A percentile compares a stretch with the other conserved stretches of the same genome.
phyloP scores from a whole-genome alignment of 2,888 invertebrate genomes.

The Priapulus caudatus region DNA sequence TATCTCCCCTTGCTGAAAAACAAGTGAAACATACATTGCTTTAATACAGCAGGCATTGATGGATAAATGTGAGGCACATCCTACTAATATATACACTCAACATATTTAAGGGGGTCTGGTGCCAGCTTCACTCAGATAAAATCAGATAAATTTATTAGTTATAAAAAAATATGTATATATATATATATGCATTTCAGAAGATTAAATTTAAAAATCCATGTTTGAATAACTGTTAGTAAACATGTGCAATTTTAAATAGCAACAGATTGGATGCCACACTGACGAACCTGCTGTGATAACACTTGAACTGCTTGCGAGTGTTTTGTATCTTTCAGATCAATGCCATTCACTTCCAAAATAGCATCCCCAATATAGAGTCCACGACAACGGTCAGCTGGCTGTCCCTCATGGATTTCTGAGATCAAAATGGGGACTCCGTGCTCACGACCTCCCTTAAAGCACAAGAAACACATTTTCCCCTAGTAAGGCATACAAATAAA shows the following conservation, averaged over 20 bases:
- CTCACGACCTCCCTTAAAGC: slow-evolving; percentile 61
- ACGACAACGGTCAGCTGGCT: slow-evolving; percentile 61
- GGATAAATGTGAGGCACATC: no score
- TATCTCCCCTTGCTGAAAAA: slow-evolving; percentile 50
- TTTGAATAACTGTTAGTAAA: slow-evolving; percentile 6
- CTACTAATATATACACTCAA: no score
- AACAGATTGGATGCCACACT: no score
- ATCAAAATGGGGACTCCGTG: slow-evolving; percentile 74
- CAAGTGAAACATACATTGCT: slow-evolving; percentile 6
- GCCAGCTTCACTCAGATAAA: no score
- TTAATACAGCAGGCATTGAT: no score
- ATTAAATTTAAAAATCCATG: slow-evolving; percentile 4
- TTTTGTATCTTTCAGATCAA: slow-evolving; percentile 60
- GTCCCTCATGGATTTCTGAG: slow-evolving; percentile 62
- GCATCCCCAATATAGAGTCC: slow-evolving; percentile 70
- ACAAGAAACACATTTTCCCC: slow-evolving; percentile 12
- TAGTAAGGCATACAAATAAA: no score
- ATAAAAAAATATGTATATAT: no score
- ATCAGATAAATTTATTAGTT: no score
- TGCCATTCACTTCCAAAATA: slow-evolving; percentile 64
- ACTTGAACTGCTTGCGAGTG: slow-evolving; percentile 70
- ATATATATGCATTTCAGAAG: neutral
- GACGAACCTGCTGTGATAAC: slow-evolving; percentile 58
- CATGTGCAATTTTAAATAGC: no score
- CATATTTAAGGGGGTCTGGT: no score